These are phyloP conservation scores for Tylochromis polylepis DNA, from an alignment of 2,113 vertebrate species.

Conservation along the genomic window DNA sequence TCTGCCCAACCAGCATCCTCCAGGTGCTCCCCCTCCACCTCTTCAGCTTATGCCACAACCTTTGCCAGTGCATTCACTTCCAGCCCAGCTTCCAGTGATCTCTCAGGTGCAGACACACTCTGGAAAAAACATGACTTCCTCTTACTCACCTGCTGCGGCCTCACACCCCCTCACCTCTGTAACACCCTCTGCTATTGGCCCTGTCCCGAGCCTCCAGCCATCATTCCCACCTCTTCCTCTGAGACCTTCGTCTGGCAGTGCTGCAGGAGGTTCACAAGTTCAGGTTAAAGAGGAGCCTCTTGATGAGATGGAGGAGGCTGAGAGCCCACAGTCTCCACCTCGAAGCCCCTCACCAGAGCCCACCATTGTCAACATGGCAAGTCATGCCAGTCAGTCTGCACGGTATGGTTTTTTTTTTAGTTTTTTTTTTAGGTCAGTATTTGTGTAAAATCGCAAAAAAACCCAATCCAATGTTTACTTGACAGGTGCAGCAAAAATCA, in stretches of 20 bases:
- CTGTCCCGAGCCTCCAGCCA: constrained; percentile 74
- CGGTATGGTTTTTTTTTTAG: constrained; percentile 69
- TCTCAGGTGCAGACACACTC: constrained; percentile 84
- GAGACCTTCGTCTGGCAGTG: constrained; percentile 42
- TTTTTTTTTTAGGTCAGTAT: neutral
- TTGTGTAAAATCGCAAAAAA: neutral
- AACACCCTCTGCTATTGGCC: constrained; percentile 30
- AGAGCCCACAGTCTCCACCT: constrained; percentile 86
- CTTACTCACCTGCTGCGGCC: constrained; percentile 71
- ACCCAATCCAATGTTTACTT: neutral
- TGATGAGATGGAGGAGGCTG: constrained; percentile 86
- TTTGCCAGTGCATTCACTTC: constrained; percentile 76
- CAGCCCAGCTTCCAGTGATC: constrained; percentile 83
- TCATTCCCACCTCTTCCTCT: constrained; percentile 70
- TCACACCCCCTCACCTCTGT: constrained; percentile 71
- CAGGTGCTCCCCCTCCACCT: constrained; percentile 89
- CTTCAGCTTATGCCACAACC: constrained; percentile 94
- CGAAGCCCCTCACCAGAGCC: constrained; percentile 93
- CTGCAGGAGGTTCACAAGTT: constrained; percentile 65
- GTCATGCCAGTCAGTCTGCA: constrained; percentile 94
- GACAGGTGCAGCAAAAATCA: neutral
- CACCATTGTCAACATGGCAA: constrained; percentile 86
- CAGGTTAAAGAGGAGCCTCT: constrained; percentile 94
- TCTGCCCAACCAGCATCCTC: constrained; percentile 87
- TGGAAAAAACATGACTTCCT: constrained; percentile 65